Base-by-base conservation (phyloP, 2,113 vertebrate species). In the Ceratotherium simum region DNA sequence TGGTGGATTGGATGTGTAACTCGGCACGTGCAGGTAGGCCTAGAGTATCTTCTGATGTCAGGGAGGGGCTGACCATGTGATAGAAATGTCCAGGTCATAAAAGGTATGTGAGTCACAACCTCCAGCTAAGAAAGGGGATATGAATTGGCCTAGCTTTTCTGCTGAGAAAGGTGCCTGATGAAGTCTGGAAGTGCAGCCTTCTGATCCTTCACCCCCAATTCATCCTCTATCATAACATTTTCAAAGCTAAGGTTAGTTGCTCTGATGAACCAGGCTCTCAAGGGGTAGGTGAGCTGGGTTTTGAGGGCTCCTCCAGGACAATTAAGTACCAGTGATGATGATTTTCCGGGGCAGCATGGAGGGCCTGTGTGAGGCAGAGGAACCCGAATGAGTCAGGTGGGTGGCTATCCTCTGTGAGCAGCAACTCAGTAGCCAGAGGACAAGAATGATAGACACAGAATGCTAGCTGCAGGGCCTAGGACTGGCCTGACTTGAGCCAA, bases 1-100 rank as follows among this genome's bases (percentile, higher is more conserved):
- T 54, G 51, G 3, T 33, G 36, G 80, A 84, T 33, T 64, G 79
- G 81, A 90, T 75, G 78, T 89, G 62, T 85, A 56, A 96, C 51
- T 80, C 29, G 0, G 46, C 94, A 96, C 56, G 80, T 93, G 33
- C 81, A 88, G 90, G 90, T 92, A 80, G 97, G 87, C 86, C 46
- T 46, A 56, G 90, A 23, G 56, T 7, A 18, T 39, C 42, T 92
- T 80, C 51, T 42, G 73, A 62, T 62, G 72, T 78, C 65, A 93
- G 46, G 25, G n/a, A 51, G 62, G n/a, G 42, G 48, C 29, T 93
- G 8, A 2, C 39, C 20, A 1, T 48, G 51, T 54, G 48, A 62
- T 20, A 21, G n/a, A 6, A 65, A 56, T 3, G 13, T 54, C 75
- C 85, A 84, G 64, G 46, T 80, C 86, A 31, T 46, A 29, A 56